A percentile compares a stretch with the other conserved stretches of the same genome.
phyloP scores from a whole-genome alignment of 2,888 invertebrate genomes.

The Dascillus cervinus region DNA sequence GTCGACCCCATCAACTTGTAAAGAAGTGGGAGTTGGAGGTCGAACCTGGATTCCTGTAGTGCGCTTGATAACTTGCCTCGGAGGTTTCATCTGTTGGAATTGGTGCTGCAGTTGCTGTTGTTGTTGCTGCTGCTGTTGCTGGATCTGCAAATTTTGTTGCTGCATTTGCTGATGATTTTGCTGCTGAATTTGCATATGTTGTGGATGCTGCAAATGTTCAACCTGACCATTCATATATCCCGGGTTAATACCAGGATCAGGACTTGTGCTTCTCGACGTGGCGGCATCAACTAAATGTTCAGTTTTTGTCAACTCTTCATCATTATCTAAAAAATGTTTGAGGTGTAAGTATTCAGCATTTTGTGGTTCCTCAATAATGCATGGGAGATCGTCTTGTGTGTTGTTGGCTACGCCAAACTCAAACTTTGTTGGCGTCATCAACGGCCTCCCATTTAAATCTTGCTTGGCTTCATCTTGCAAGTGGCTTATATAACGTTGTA shows the following conservation, averaged over 20 bases:
- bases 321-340: slow-evolving; percentile 37
- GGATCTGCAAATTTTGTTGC: slow-evolving; percentile 5
- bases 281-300: slow-evolving; percentile 23
- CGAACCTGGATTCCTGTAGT: slow-evolving; percentile 33
- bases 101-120: slow-evolving; percentile 6
- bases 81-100: slow-evolving; percentile 12
- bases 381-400: slow-evolving; percentile 22
- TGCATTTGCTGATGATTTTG: slow-evolving; percentile 9
- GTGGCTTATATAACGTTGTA: slow-evolving; percentile 28
- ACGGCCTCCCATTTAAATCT: slow-evolving; percentile 16
- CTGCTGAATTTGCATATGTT: slow-evolving; percentile 5
- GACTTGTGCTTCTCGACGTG: slow-evolving; percentile 25
- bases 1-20: slow-evolving; percentile 13
- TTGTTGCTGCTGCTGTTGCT: slow-evolving; percentile 11
- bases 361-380: slow-evolving; percentile 29
- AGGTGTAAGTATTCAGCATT: slow-evolving; percentile 35
- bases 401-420: slow-evolving; percentile 25
- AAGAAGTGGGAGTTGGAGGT: slow-evolving; percentile 27
- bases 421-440: slow-evolving; percentile 30
- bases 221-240: slow-evolving; percentile 14
- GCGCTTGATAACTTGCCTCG: slow-evolving; percentile 29
- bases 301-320: slow-evolving; percentile 29
- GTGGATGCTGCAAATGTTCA: slow-evolving; percentile 9
- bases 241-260: slow-evolving; percentile 18
- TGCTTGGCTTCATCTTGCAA: slow-evolving; percentile 24